Conservation (phyloP, 64 coral and sea anemone species). For the Montipora foliosa region DNA sequence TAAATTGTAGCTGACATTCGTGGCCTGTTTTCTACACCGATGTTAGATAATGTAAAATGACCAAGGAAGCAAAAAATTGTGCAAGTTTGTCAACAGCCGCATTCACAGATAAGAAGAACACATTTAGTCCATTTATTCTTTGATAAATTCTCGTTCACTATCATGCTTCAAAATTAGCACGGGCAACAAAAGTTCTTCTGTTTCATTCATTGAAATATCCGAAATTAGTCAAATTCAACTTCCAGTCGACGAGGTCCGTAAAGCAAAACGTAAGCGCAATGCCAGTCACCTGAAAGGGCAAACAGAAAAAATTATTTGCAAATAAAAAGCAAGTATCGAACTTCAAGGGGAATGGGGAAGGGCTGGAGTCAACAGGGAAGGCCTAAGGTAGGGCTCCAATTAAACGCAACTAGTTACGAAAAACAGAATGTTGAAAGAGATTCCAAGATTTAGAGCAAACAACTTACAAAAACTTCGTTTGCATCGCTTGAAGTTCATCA, state of each 20-base stretch:
- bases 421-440: no score
- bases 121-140: no score
- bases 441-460: no score
- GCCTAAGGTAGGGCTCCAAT: no score
- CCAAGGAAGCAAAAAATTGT: not conserved
- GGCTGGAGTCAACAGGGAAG: no score
- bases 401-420: no score
- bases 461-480: no score
- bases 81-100: not conserved
- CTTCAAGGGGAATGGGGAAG: not conserved
- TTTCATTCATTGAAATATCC: not conserved
- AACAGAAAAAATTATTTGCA: not conserved
- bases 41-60: not conserved
- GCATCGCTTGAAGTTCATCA: no score
- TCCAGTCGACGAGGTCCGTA: slow-evolving; percentile 80
- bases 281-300: slow-evolving; percentile 75
- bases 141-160: not conserved
- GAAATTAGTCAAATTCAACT: slow-evolving; percentile 23
- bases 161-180: not conserved
- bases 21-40: not conserved
- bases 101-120: no score
- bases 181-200: not conserved
- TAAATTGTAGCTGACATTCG: no score
- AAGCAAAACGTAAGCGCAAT: slow-evolving; percentile 89
- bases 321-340: not conserved